phyloP scores from a whole-genome alignment of 2,797 vertebrate species.

The Okamejei kenojei region DNA sequence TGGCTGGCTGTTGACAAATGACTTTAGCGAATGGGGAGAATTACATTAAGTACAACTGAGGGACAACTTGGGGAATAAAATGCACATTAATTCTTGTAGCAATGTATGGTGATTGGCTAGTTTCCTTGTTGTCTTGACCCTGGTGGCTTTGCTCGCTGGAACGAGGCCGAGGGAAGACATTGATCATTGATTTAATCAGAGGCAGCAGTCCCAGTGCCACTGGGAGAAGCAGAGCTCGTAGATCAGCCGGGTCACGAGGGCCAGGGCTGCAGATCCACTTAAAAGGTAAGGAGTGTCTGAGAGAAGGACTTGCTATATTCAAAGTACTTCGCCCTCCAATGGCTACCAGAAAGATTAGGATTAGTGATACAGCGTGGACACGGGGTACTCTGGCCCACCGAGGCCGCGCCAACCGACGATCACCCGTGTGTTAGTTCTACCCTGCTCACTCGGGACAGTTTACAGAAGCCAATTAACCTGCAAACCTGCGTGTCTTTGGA shows the following conservation, averaged over 20 bases:
- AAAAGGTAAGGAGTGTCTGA: neutral
- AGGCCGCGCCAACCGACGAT: no score
- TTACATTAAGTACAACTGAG: neutral
- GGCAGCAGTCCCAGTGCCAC: neutral
- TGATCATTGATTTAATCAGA: neutral
- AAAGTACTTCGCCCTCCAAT: neutral
- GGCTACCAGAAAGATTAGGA: neutral
- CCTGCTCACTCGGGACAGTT: no score
- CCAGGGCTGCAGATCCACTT: neutral
- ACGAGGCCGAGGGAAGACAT: neutral
- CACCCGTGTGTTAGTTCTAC: no score
- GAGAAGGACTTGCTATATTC: no score
- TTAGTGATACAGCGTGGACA: no score
- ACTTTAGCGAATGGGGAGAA: neutral
- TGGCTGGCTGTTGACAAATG: neutral
- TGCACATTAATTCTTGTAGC: neutral
- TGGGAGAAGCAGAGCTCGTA: neutral
- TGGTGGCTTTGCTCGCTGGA: neutral
- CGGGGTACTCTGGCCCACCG: no score
- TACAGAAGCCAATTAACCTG: no score
- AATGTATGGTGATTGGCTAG: neutral
- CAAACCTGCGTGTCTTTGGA: no score
- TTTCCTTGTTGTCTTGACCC: neutral
- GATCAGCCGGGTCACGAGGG: neutral
- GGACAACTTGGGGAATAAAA: neutral